phyloP scores from a whole-genome alignment of 2,113 vertebrate species.

The Phoenicopterus ruber region DNA sequence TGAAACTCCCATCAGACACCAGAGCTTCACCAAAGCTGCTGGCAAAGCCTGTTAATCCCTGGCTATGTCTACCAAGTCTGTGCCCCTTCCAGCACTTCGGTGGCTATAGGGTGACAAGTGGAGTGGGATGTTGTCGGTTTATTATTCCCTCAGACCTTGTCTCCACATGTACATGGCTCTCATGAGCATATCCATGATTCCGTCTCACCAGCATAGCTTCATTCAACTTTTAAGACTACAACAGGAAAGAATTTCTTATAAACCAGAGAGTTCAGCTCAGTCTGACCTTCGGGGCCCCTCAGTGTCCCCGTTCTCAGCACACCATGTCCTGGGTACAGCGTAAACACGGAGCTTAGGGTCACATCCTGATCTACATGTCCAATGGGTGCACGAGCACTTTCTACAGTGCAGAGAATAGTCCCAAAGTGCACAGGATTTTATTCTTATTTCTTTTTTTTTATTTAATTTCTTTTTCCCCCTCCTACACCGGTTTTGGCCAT shows the following conservation, averaged over 20 bases:
- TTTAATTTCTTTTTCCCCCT: background rate
- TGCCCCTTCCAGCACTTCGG: background rate
- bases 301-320: background rate
- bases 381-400: background rate
- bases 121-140: rapidly evolving
- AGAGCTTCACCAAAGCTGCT: background rate
- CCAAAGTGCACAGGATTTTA: background rate
- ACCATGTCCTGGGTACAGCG: background rate
- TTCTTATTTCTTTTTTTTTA: background rate
- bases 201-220: background rate
- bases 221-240: background rate
- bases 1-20: background rate
- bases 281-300: background rate
- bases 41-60: background rate
- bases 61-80: background rate
- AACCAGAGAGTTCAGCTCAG: background rate
- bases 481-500: background rate
- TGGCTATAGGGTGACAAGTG: background rate
- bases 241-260: background rate
- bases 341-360: background rate
- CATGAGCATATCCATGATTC: background rate
- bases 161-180: background rate
- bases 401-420: background rate
- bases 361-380: background rate
- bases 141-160: background rate